Evolutionary conservation across 2,797 vertebrate genomes (phyloP), one percentile per base, ranked within the genome.

Genomic region (Anguilla marmorata): DNA sequence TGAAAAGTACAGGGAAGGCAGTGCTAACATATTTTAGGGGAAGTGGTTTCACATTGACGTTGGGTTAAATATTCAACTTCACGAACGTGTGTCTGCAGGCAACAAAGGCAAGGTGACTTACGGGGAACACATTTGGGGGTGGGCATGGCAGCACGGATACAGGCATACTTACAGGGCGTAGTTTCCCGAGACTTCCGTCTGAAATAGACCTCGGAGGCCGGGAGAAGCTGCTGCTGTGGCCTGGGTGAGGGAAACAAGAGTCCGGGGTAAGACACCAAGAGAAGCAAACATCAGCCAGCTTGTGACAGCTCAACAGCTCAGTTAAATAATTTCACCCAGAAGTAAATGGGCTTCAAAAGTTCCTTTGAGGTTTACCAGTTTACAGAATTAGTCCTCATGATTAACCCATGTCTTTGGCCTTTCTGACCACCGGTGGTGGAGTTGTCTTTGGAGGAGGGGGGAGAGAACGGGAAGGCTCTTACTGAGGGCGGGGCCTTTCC

Each of bases 81-180:
- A 82, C 0, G 79, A 50, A 48, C n/a, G 41, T 24, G 21, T 50
- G 79, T 50, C 21, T 21, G 6, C 45, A 24, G 21, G 7, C 79
- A 24, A 48, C 24, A 82, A 82, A 48, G 33, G 41, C 45, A 82
- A 8, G 37, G 3, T 19, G 37, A 19, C 30, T 79, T 24, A 50
- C 16, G 83, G 83, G n/a, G 16, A 45, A 86, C 27, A 58, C 12
- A 86, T 50, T 85, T 69, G 21, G 0, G n/a, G 82, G 50, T 52
- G 74, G 16, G 33, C 8, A 3, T 14, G 14, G 33, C 14, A 79
- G 74, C 37, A 37, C 24, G 50, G 33, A n/a, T 2, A 7, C 45
- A 52, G 30, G 12, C 5, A 84, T 84, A 97, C 98, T 96, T 91
- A 99, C 98, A 86, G 98, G 98, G 89, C 98, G 96, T 89, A 99